These are phyloP conservation scores for Cryptocephalus primarius DNA, from an alignment of 2,888 invertebrate species.

Conservation along the genomic window DNA sequence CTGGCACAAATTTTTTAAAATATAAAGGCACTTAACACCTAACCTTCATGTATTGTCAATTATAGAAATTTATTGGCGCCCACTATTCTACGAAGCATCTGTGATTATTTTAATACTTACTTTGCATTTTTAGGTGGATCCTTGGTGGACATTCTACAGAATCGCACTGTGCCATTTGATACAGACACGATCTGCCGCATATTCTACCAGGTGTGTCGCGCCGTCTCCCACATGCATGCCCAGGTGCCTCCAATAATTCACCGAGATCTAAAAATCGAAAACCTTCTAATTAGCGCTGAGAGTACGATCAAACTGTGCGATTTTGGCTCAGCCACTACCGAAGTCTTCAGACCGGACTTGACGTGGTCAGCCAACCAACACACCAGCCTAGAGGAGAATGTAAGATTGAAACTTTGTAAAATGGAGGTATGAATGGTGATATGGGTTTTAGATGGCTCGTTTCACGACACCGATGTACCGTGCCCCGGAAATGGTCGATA, in stretches of 20 bases:
- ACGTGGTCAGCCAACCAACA: slow-evolving; percentile 90
- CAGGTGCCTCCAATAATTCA: slow-evolving; percentile 87
- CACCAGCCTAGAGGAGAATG: slow-evolving; percentile 87
- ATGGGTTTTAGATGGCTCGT: slow-evolving; percentile 51
- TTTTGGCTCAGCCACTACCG: slow-evolving; percentile 90
- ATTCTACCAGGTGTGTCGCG: slow-evolving; percentile 83
- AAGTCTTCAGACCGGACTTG: slow-evolving; percentile 69
- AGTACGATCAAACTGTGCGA: slow-evolving; percentile 90
- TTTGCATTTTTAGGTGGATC: slow-evolving; percentile 42
- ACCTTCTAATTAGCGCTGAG: slow-evolving; percentile 77
- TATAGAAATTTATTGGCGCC: too few species aligned
- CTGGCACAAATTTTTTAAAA: too few species aligned
- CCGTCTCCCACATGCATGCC: slow-evolving; percentile 88
- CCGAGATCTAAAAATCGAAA: slow-evolving; percentile 93
- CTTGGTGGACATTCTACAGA: slow-evolving; percentile 53
- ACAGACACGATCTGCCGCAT: slow-evolving; percentile 65
- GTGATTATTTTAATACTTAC: too few species aligned
- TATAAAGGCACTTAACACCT: too few species aligned
- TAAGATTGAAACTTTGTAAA: slow-evolving; percentile 29
- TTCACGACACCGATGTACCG: slow-evolving; percentile 92
- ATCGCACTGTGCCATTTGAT: slow-evolving; percentile 50
- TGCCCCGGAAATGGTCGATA: slow-evolving; percentile 96
- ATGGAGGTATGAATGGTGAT: not conserved
- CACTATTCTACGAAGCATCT: too few species aligned
- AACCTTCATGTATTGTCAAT: too few species aligned